Evolutionary conservation across 1,140 invertebrate species (phyloP), one percentile per base, ranked within the genome.

Genomic region (Triops longicaudatus): DNA sequence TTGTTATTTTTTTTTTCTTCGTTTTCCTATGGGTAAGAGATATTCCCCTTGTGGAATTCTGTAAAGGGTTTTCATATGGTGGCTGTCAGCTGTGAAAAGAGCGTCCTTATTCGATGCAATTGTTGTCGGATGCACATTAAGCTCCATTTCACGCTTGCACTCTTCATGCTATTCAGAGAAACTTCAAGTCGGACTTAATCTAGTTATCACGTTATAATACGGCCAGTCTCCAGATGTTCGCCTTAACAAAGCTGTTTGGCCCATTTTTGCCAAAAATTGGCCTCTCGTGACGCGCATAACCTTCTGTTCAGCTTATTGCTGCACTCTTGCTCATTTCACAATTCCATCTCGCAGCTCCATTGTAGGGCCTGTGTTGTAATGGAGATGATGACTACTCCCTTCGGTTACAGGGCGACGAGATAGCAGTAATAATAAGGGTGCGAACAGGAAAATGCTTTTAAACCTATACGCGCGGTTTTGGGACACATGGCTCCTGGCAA

Each of bases 401-500:
- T 22, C 6, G 50, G 9, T 63, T 63, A 5, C 50, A 22, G 50
- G 50, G 50, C 50, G n/a, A 63, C 10, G 22, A 63, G 50, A 63
- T 63, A 63, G 22, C 50, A 63, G 50, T 63, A 63, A 63, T 63
- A 63, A 63, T 63, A 63, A 14, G 50, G 50, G 50, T 63, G 50
- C 50, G 50, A 63, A 63, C 50, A 63, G 50, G 50, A 63, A 63
- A 63, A 63, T 63, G 50, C 50, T 63, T 63, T 63, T 63, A 63
- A 63, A 63, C 14, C 50, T 63, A n/a, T 17, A 63, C 22, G n/a
- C 6, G 50, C 50, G 6, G 5, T 63, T 22, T 17, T 17, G 50
- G 50, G n/a, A 63, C 50, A 63, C 50, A 63, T 63, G 50, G 50
- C 50, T 63, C n/a, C 14, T 63, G 50, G 50, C n/a, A n/a, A 22